Percentiles rank a stretch among this genome's conserved stretches.
Evolutionary conservation across 2,797 vertebrate species (phyloP).

Genomic region (Sylvia borin): DNA sequence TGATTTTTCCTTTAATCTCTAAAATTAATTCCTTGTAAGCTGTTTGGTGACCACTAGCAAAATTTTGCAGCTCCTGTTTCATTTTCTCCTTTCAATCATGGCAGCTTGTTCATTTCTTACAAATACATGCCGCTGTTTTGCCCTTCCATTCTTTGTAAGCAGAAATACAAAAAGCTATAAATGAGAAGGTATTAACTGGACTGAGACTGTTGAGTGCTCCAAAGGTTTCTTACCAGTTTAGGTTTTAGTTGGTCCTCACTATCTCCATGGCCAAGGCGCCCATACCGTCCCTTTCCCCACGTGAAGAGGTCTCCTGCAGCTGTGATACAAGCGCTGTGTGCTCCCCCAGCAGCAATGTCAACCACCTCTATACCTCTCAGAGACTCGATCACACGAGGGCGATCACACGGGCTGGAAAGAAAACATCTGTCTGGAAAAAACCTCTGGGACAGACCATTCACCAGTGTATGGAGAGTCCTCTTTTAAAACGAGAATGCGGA

Average conservation of each 20-base stretch:
- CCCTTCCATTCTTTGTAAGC: neutral
- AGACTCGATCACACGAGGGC: conserved; percentile 96
- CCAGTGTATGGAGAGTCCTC: neutral
- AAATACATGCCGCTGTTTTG: neutral
- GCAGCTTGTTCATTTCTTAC: neutral
- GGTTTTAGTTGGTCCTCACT: conserved; percentile 99
- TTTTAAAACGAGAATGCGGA: neutral
- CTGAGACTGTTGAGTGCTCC: neutral
- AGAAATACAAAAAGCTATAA: neutral
- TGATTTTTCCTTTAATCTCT: neutral
- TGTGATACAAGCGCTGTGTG: conserved; percentile 96
- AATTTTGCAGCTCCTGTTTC: neutral
- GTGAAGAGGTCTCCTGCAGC: conserved; percentile 96
- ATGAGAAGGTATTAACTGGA: neutral
- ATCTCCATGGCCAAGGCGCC: conserved; percentile 95
- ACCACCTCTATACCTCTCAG: conserved; percentile 95
- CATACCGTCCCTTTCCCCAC: conserved; percentile 97
- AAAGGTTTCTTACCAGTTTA: conserved; percentile 84
- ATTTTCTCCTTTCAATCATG: neutral
- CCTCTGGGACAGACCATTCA: neutral
- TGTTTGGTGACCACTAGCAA: neutral
- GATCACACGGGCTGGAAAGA: conserved; percentile 90
- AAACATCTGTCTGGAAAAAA: neutral
- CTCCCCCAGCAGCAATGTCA: conserved; percentile 94
- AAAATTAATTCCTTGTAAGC: neutral